These are phyloP conservation scores for Rhopalosiphum nymphaeae DNA, from an alignment of 2,888 invertebrate genomes.

Conservation along the genomic window DNA sequence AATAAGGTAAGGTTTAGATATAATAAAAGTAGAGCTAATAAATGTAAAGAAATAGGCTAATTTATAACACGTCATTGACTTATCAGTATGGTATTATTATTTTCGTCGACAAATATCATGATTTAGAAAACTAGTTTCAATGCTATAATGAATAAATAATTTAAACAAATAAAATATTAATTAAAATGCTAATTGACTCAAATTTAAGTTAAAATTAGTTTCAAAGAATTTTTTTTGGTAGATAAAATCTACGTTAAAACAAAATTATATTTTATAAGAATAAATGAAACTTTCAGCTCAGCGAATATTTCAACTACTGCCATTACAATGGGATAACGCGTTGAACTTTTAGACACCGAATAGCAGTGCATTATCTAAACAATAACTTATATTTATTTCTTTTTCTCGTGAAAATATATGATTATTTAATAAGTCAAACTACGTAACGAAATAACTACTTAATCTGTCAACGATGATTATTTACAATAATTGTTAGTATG, in stretches of 20 bases:
- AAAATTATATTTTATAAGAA: constrained; percentile 17
- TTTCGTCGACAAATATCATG: background rate
- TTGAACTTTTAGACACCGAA: constrained; percentile 1
- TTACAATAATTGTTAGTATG: background rate
- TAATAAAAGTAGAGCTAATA: background rate
- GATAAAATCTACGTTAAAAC: background rate
- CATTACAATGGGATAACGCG: background rate
- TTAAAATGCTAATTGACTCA: background rate
- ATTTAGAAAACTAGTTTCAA: background rate
- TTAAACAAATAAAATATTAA: constrained; percentile 8
- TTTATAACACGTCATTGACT: background rate
- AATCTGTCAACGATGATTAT: background rate
- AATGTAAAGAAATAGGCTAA: background rate
- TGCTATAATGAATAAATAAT: background rate
- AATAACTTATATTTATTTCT: background rate
- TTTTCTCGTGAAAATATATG: background rate
- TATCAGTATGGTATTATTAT: background rate
- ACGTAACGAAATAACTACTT: background rate
- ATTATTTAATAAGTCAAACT: constrained; percentile 26
- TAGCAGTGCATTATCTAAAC: background rate
- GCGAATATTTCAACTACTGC: background rate
- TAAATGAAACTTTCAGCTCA: background rate
- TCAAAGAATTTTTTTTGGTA: constrained; percentile 16
- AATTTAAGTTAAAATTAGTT: background rate
- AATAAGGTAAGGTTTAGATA: background rate